Conservation (phyloP, 2,113 vertebrate genomes). For the Leptodactylus fuscus region DNA sequence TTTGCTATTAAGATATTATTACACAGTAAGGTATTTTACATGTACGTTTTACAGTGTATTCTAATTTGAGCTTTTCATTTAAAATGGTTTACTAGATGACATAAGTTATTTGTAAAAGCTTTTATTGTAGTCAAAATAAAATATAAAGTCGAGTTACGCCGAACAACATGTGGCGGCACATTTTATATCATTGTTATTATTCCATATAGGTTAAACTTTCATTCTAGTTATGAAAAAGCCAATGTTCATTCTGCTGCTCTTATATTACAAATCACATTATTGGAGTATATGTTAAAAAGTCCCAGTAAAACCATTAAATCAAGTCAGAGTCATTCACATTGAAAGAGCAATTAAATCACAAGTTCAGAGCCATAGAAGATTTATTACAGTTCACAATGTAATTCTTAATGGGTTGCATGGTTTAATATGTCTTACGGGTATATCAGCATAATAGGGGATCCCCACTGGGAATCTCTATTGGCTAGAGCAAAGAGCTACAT, state of each 20-base stretch:
- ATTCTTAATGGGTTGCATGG: not conserved
- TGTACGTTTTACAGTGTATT: constrained; percentile 33
- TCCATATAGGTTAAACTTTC: not conserved
- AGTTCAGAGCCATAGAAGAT: not conserved
- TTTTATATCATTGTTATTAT: constrained; percentile 29
- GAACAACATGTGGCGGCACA: constrained; percentile 30
- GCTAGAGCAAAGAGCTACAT: not conserved
- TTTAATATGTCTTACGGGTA: not conserved
- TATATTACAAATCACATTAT: constrained; percentile 26
- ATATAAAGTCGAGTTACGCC: constrained; percentile 18
- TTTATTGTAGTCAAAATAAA: constrained; percentile 42
- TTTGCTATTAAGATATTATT: constrained; percentile 37
- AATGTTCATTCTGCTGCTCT: not conserved
- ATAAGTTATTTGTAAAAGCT: constrained; percentile 56
- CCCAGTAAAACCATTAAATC: constrained; percentile 31
- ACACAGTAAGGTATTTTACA: constrained; percentile 51
- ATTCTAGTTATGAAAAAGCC: constrained; percentile 34
- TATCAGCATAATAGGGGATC: not conserved
- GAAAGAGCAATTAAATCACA: constrained; percentile 10
- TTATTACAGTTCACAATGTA: not conserved
- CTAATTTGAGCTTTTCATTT: constrained; percentile 56
- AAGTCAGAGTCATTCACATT: not conserved
- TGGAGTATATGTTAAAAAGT: constrained; percentile 11
- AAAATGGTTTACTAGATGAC: constrained; percentile 49
- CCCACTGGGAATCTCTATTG: not conserved